A percentile compares a stretch with the other conserved stretches of the same genome.
Conservation (phyloP, 2,888 invertebrate genomes). For the Drosophila lutescens region DNA sequence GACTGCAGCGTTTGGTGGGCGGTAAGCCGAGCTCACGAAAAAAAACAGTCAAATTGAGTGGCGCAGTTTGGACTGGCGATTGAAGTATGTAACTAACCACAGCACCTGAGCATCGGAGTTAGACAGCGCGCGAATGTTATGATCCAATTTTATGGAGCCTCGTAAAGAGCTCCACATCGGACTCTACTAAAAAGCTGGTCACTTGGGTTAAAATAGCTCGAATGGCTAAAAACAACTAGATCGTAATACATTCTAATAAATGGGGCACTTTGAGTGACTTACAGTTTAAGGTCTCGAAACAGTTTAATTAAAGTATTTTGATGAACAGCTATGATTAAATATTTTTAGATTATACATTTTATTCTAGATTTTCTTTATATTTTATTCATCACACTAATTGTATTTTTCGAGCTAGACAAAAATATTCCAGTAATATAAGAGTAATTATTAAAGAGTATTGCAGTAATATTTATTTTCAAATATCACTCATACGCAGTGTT, state of each 20-base stretch:
- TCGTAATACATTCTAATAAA: background rate
- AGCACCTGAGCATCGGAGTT: slow-evolving; percentile 6
- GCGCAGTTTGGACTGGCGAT: slow-evolving; percentile 37
- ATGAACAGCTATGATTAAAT: no score
- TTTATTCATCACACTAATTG: background rate
- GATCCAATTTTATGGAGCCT: slow-evolving; percentile 25
- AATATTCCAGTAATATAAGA: background rate
- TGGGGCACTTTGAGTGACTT: background rate
- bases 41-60: slow-evolving; percentile 50
- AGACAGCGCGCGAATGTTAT: slow-evolving; percentile 18
- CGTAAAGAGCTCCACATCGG: slow-evolving; percentile 16
- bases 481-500: slow-evolving; percentile 5
- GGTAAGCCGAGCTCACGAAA: slow-evolving; percentile 25
- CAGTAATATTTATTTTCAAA: background rate
- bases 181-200: slow-evolving; percentile 1
- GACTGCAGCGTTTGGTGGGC: slow-evolving; percentile 31
- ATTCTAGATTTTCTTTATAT: no score
- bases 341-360: no score
- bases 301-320: background rate
- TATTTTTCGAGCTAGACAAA: no score
- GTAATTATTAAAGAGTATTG: no score
- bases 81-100: slow-evolving; percentile 29
- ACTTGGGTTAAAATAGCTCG: background rate
- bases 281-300: background rate
- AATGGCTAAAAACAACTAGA: no score